Percentiles rank a stretch among this genome's conserved stretches.
Evolutionary conservation across 2,113 vertebrate genomes (phyloP).

Genomic region (Baryphthengus martii): DNA sequence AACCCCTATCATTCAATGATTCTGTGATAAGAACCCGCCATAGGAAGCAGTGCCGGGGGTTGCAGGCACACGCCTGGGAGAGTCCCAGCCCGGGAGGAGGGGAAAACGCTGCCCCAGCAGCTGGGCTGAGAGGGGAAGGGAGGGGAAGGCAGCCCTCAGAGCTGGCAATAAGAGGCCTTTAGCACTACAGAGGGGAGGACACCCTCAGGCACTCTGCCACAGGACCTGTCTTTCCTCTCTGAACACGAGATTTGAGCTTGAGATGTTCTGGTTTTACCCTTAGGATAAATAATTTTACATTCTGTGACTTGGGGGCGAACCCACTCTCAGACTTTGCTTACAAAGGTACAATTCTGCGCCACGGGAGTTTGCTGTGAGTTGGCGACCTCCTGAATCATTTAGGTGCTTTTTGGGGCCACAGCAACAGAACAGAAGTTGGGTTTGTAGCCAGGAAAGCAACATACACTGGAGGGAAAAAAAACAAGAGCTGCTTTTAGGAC

Average conservation of each 20-base stretch:
- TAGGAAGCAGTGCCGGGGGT: fast-evolving
- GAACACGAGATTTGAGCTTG: background rate
- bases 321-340: background rate
- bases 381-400: background rate
- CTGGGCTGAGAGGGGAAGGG: background rate
- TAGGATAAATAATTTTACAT: background rate
- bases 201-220: background rate
- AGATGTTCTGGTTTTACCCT: background rate
- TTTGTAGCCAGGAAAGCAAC: background rate
- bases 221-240: background rate
- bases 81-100: background rate
- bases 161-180: background rate
- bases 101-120: background rate
- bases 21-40: background rate
- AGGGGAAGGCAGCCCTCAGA: background rate
- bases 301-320: background rate
- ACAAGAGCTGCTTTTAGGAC: background rate
- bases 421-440: background rate
- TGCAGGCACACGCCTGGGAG: background rate
- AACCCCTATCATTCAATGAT: too few species aligned
- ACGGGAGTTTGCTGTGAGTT: background rate
- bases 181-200: background rate
- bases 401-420: background rate
- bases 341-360: background rate
- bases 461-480: fast-evolving